These are phyloP conservation scores for Oscheius myriophilus DNA, from an alignment of 2,888 invertebrate species.

Conservation along the genomic window DNA sequence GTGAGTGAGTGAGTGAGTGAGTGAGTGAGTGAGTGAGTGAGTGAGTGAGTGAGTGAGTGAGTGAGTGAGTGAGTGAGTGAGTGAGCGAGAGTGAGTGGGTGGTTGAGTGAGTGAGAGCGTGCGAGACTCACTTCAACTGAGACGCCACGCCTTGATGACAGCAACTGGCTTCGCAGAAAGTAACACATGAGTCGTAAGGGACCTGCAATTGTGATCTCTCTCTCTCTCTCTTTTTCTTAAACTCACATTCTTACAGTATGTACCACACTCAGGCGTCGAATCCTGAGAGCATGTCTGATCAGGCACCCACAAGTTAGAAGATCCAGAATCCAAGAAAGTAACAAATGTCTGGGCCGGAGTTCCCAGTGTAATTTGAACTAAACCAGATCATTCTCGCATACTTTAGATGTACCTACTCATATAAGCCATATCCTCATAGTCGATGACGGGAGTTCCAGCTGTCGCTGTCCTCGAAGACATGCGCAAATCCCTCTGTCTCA, in stretches of 20 bases:
- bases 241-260: conserved; percentile 14
- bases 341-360: conserved; percentile 59
- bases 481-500: conserved; percentile 23
- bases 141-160: conserved; percentile 22
- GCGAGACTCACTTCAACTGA: too few species aligned
- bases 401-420: conserved; percentile 33
- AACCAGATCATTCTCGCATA: conserved; percentile 1
- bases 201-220: conserved; percentile 30
- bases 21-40: too few species aligned
- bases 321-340: conserved; percentile 58
- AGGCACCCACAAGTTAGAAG: conserved; percentile 57
- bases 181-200: conserved; percentile 46
- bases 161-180: conserved; percentile 50
- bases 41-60: too few species aligned
- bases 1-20: too few species aligned
- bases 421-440: conserved; percentile 54
- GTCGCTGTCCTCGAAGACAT: conserved; percentile 1
- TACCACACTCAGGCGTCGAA: neutral
- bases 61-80: too few species aligned
- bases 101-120: too few species aligned
- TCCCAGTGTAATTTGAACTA: conserved; percentile 51
- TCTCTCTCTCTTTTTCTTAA: conserved; percentile 5
- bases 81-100: too few species aligned
- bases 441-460: conserved; percentile 37
- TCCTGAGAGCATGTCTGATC: conserved; percentile 40